These are phyloP conservation scores for Thecocarcelia acutangulata DNA, from an alignment of 2,888 invertebrate species.

Conservation along the genomic window DNA sequence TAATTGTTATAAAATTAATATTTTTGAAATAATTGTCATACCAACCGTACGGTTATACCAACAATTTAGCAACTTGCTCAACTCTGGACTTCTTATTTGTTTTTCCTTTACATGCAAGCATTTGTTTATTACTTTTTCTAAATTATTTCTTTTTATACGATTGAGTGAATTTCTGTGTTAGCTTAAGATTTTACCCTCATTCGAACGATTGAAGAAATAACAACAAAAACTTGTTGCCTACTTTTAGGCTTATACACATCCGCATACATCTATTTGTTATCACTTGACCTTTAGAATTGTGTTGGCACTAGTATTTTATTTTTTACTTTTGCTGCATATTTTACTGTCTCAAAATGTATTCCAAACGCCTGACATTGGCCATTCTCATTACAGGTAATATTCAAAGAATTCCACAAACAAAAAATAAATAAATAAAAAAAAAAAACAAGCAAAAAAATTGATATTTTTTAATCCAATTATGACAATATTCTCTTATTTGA, in stretches of 20 bases:
- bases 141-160: too few relatives aligned
- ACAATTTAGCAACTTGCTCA: too few relatives aligned
- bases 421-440: background rate
- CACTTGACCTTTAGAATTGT: conserved; percentile 74
- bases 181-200: background rate
- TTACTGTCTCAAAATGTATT: conserved; percentile 9
- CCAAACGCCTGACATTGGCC: conserved; percentile 76
- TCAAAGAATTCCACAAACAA: conserved; percentile 49
- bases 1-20: too few relatives aligned
- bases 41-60: too few relatives aligned
- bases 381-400: conserved; percentile 59
- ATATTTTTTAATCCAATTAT: conserved; percentile 62
- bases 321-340: conserved; percentile 3
- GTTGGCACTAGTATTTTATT: conserved; percentile 48
- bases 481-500: conserved; percentile 7
- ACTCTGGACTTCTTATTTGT: too few relatives aligned
- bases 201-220: background rate
- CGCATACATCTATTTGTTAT: conserved; percentile 3
- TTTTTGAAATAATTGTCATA: too few relatives aligned
- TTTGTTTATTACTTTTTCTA: too few relatives aligned
- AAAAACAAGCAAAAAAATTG: conserved; percentile 6
- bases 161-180: too few relatives aligned
- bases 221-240: conserved; percentile 61
- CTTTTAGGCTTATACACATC: conserved; percentile 70
- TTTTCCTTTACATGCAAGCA: too few relatives aligned